Evolutionary conservation across 2,888 invertebrate genomes (phyloP).

Genomic region (Chromoteleia sp.): DNA sequence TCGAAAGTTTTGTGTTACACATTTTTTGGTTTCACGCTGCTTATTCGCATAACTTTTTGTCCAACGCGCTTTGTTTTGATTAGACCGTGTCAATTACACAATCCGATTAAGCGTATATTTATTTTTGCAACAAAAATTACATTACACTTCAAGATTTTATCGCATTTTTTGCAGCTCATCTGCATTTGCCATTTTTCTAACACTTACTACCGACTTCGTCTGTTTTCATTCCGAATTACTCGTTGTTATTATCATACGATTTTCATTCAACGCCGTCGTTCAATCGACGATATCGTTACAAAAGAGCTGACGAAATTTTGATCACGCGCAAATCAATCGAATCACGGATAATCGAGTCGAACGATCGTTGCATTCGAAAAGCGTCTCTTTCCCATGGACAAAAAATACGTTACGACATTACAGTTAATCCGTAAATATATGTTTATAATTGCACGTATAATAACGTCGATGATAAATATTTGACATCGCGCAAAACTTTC

Average conservation of each 20-base stretch:
- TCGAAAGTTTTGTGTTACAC: neutral
- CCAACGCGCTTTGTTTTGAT: neutral
- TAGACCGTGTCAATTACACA: conserved; percentile 3
- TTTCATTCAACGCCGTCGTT: neutral
- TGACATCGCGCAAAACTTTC: no score
- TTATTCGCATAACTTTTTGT: neutral
- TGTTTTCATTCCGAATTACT: neutral
- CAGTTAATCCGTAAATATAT: no score
- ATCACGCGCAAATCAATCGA: no score
- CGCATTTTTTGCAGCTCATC: neutral
- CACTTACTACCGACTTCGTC: neutral
- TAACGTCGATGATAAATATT: no score
- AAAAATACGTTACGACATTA: no score
- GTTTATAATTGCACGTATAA: no score
- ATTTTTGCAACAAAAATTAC: conserved; percentile 15
- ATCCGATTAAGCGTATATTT: neutral
- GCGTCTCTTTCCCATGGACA: no score
- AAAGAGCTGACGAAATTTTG: neutral
- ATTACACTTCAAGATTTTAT: neutral
- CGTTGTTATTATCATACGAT: neutral
- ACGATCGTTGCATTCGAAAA: no score
- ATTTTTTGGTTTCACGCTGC: neutral
- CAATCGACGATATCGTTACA: neutral
- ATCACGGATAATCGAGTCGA: no score
- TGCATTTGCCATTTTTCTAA: conserved; percentile 3